Percentiles rank a stretch among this genome's conserved stretches.
These are phyloP conservation scores for Garra rufa DNA, from an alignment of 2,113 vertebrate species.

Conservation along the genomic window DNA sequence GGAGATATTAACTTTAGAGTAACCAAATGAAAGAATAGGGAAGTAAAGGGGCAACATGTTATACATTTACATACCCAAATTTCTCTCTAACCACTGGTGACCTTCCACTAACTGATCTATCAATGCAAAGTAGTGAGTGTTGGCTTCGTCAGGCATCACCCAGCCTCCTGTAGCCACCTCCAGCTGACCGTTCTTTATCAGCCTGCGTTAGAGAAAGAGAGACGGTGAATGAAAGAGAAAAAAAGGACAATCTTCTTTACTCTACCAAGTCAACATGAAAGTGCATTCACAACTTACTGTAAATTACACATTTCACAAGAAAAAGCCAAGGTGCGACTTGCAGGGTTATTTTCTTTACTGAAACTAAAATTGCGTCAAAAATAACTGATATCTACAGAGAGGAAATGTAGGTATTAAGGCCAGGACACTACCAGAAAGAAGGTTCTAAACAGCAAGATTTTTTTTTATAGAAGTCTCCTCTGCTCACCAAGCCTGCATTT, in stretches of 20 bases:
- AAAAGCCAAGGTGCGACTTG: not conserved
- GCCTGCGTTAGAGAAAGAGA: slow-evolving; percentile 75
- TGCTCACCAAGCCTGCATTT: no score
- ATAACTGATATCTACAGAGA: no score
- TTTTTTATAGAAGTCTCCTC: no score
- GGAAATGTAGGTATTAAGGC: no score
- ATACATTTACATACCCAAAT: slow-evolving; percentile 78
- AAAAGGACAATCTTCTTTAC: not conserved
- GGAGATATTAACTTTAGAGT: not conserved
- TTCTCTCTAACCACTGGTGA: slow-evolving; percentile 90
- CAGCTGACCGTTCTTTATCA: slow-evolving; percentile 84
- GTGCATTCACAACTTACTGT: not conserved
- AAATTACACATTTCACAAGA: no score
- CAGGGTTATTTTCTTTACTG: not conserved
- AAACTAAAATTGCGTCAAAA: not conserved
- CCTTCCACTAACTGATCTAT: slow-evolving; percentile 93
- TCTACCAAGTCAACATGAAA: not conserved
- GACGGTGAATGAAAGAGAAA: not conserved
- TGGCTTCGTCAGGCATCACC: slow-evolving; percentile 95
- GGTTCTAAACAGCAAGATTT: no score
- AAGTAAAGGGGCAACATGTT: not conserved
- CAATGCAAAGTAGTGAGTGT: slow-evolving; percentile 85
- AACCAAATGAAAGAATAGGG: not conserved
- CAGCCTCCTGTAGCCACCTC: slow-evolving; percentile 94
- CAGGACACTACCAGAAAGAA: no score